phyloP scores from a whole-genome alignment of 2,113 vertebrate species.

The Sitta europaea region DNA sequence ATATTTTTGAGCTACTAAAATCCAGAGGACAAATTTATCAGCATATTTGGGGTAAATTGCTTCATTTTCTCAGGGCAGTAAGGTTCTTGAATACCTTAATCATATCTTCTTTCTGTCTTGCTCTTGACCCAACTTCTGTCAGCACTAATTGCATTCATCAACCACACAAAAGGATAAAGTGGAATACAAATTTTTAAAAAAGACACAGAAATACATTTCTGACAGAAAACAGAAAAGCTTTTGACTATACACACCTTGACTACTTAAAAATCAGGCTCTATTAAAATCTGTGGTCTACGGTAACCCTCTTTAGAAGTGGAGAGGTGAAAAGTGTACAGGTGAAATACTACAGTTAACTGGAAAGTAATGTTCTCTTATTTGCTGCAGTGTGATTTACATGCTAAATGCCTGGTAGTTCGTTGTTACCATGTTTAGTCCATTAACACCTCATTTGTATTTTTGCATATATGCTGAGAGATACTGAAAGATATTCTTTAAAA shows the following conservation, averaged over 20 bases:
- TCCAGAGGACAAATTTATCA: neutral
- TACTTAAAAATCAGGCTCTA: neutral
- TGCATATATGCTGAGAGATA: neutral
- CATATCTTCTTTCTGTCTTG: neutral
- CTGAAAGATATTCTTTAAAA: neutral
- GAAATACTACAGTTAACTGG: neutral
- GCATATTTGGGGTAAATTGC: neutral
- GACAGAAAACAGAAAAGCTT: neutral
- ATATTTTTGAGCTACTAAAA: neutral
- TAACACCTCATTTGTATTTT: neutral
- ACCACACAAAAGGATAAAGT: neutral
- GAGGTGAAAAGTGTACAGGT: neutral
- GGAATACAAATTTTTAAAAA: neutral
- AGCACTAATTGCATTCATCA: neutral
- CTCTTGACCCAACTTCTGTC: neutral
- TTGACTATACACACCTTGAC: neutral
- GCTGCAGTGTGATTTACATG: neutral
- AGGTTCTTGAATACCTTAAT: neutral
- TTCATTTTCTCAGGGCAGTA: neutral
- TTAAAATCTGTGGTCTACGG: neutral
- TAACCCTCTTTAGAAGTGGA: neutral
- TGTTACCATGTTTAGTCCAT: neutral
- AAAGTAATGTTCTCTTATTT: neutral
- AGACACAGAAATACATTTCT: neutral
- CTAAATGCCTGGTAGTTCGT: neutral